Evolutionary conservation across 35 echinoderm and acorn worm species (phyloP).

Genomic region (Patiria miniata): DNA sequence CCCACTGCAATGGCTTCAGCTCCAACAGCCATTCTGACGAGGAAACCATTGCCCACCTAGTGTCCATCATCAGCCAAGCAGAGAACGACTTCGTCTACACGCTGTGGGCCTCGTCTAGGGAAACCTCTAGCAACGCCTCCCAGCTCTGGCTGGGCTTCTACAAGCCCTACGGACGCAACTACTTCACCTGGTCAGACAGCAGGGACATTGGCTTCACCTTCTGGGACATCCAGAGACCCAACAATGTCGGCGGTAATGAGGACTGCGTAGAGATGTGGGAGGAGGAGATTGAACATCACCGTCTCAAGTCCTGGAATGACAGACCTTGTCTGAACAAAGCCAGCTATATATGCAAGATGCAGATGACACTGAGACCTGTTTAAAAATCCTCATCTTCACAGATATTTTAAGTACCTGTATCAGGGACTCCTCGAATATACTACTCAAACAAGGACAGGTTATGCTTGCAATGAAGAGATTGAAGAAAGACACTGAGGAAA

Average conservation of each 20-base stretch:
- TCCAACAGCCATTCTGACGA: slow-evolving; percentile 5
- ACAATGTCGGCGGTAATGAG: slow-evolving; percentile 32
- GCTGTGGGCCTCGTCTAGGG: slow-evolving; percentile 2
- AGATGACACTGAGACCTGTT: neutral
- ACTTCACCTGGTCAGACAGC: slow-evolving; percentile 35
- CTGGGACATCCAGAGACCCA: slow-evolving; percentile 28
- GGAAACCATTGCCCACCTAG: slow-evolving; percentile 23
- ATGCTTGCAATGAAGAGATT: too few relatives aligned
- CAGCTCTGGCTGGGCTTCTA: slow-evolving; percentile 31
- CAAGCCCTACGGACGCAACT: neutral
- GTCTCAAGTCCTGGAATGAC: slow-evolving; percentile 38
- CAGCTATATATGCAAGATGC: slow-evolving; percentile 9
- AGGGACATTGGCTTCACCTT: neutral
- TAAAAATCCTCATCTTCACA: too few relatives aligned
- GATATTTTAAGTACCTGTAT: too few relatives aligned
- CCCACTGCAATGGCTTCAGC: slow-evolving; percentile 22
- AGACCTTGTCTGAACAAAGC: neutral
- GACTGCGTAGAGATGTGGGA: slow-evolving; percentile 50
- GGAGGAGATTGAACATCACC: neutral
- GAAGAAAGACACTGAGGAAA: too few relatives aligned
- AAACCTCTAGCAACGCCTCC: neutral
- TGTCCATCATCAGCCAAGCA: slow-evolving; percentile 35
- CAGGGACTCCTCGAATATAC: too few relatives aligned
- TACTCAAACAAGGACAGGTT: too few relatives aligned
- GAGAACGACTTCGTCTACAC: slow-evolving; percentile 37